Percentiles rank a stretch among this genome's conserved stretches.
phyloP scores from a whole-genome alignment of 2,888 invertebrate species.

The Neoaliturus tenellus region DNA sequence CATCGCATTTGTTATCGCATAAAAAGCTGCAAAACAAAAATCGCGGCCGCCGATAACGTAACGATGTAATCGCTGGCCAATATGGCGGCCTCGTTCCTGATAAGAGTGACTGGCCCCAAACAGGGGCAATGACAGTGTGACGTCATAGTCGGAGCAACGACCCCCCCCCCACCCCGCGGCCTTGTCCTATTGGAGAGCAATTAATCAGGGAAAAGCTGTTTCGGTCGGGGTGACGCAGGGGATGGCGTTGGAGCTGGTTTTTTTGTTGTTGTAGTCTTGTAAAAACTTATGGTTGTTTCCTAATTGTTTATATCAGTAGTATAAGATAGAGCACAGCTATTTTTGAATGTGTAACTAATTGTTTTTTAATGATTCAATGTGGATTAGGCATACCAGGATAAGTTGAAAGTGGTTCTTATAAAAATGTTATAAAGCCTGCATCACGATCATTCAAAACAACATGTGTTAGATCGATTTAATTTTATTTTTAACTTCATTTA shows the following conservation, averaged over 20 bases:
- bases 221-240: background rate
- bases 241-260: background rate
- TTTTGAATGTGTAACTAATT: too few species aligned
- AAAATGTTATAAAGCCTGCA: too few species aligned
- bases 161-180: background rate
- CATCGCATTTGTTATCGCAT: background rate
- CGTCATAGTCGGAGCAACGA: constrained; percentile 34
- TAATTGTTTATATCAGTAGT: too few species aligned
- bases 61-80: constrained; percentile 14
- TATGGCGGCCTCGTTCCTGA: constrained; percentile 31
- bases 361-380: too few species aligned
- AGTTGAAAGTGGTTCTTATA: too few species aligned
- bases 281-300: too few species aligned
- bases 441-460: too few species aligned
- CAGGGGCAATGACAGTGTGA: constrained; percentile 40
- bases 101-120: constrained; percentile 5
- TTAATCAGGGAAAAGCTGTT: background rate
- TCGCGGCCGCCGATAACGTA: constrained; percentile 13
- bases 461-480: too few species aligned
- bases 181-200: background rate
- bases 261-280: too few species aligned
- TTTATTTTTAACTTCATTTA: too few species aligned
- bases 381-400: too few species aligned
- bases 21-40: constrained; percentile 17
- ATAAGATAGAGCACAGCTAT: too few species aligned